Conservation (phyloP, 2,113 vertebrate genomes). For the Cepphus grylle region DNA sequence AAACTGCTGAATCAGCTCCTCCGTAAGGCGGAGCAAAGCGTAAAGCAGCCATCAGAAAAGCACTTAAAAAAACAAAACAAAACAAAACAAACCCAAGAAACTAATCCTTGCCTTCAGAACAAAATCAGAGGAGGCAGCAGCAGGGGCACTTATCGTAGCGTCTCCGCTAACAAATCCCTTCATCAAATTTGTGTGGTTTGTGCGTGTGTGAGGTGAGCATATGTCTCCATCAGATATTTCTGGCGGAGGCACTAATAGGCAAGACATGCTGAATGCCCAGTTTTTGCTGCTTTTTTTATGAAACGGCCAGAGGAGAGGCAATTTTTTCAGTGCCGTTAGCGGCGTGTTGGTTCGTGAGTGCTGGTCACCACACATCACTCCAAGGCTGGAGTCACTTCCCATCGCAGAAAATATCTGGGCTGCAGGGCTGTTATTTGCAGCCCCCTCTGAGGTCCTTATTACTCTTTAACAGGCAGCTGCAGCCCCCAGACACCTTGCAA, state of each 20-base stretch:
- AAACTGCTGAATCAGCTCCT: conserved; percentile 19
- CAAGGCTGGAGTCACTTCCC: neutral
- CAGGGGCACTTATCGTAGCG: accelerated
- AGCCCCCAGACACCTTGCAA: neutral
- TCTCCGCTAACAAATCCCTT: neutral
- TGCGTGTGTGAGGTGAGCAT: neutral
- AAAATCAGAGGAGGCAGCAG: neutral
- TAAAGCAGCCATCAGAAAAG: neutral
- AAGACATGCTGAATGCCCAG: neutral
- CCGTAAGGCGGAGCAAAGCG: neutral
- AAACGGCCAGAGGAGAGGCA: accelerated
- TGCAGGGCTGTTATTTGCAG: neutral
- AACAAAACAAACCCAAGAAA: neutral
- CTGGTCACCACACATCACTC: neutral
- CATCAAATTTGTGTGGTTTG: neutral
- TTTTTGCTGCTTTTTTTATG: neutral
- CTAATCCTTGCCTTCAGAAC: neutral
- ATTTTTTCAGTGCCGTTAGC: neutral
- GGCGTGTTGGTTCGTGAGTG: accelerated
- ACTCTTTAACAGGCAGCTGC: neutral
- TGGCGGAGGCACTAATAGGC: neutral
- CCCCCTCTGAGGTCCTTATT: accelerated
- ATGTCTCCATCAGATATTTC: neutral
- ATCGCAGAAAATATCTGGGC: neutral
- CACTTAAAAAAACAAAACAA: neutral